phyloP scores from a whole-genome alignment of 2,113 vertebrate species.

The Amia ocellicauda region DNA sequence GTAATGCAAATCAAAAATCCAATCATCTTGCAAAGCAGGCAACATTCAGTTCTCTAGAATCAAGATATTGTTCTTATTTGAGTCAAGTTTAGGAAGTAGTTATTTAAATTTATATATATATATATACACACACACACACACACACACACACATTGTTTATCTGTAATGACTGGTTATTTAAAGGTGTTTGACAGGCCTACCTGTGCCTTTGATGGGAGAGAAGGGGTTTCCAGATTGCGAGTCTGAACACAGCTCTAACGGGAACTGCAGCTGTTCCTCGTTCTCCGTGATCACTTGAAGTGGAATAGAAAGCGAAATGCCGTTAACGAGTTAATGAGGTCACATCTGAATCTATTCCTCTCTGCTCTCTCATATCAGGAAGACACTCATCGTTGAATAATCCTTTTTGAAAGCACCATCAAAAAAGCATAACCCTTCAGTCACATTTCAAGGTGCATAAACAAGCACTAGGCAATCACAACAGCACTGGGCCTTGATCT shows the following conservation, averaged over 20 bases:
- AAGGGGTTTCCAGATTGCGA: conserved; percentile 68
- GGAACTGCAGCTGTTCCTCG: conserved; percentile 93
- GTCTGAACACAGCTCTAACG: conserved; percentile 86
- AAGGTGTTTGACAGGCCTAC: too few relatives aligned
- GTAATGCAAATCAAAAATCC: neutral
- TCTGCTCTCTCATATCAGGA: neutral
- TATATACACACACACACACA: conserved; percentile 30
- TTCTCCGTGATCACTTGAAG: conserved; percentile 75
- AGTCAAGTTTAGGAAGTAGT: too few relatives aligned
- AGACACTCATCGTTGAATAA: neutral
- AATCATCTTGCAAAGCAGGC: conserved; percentile 13
- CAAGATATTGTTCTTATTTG: too few relatives aligned
- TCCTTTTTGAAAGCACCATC: too few relatives aligned
- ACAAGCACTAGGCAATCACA: too few relatives aligned
- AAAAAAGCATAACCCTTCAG: too few relatives aligned
- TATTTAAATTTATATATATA: too few relatives aligned
- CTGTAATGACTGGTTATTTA: conserved; percentile 37
- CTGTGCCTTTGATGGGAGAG: conserved; percentile 76
- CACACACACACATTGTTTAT: too few relatives aligned
- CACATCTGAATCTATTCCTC: too few relatives aligned
- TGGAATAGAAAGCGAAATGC: conserved; percentile 14
- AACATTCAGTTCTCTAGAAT: conserved; percentile 30
- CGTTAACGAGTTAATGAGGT: too few relatives aligned
- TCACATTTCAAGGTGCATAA: too few relatives aligned
- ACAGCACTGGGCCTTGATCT: too few relatives aligned